Evolutionary conservation across 2,888 invertebrate genomes (phyloP), one percentile per base, ranked within the genome.

Genomic region (Ecliptopera silaceata): DNA sequence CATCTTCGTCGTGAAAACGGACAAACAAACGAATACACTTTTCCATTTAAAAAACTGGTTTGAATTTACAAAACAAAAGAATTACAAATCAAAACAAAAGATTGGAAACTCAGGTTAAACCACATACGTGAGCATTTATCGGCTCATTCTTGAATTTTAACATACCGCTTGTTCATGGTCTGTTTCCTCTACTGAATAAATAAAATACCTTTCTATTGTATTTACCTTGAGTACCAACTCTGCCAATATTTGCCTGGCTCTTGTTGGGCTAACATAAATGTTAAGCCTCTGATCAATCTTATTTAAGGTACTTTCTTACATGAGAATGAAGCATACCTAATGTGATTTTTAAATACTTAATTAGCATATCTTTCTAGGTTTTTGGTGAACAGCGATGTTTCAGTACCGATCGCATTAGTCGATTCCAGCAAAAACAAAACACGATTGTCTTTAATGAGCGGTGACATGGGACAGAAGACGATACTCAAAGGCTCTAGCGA

Each of bases 401-500:
- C 56, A 8, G 76, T 73, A 6, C 56, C 69, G 0, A 80, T 90
- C 61, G 66, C 55, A 15, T 61, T 91, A 61, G 46, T 71, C 10
- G 77, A 81, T 38, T 51, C 52, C 4, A 78, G 71, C 41, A 82
- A 77, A 10, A 84, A 86, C 60, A 72, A 41, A 62, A 80, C 80
- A 2, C 73, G 64, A 47, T 58, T 87, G 32, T 65, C 46, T 26
- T 52, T 79, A 31, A 13, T 53, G 8, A 89, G 84, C 59, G 71
- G 62, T 42, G 70, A 86, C 38, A 74, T 32, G 1, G 55, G 61
- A 5, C 82, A 86, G 59, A 65, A 63, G 0, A 61, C 65, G 5
- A 68, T 92, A 20, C 61, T 72, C 1, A 86, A 85, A 57, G 88
- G 86, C 2, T 71, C 55, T 0, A 91, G 87, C 60, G 75, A 91